A percentile compares a stretch with the other conserved stretches of the same genome.
Conservation (phyloP, 2,113 vertebrate species). For the Pseudorasbora parva region DNA sequence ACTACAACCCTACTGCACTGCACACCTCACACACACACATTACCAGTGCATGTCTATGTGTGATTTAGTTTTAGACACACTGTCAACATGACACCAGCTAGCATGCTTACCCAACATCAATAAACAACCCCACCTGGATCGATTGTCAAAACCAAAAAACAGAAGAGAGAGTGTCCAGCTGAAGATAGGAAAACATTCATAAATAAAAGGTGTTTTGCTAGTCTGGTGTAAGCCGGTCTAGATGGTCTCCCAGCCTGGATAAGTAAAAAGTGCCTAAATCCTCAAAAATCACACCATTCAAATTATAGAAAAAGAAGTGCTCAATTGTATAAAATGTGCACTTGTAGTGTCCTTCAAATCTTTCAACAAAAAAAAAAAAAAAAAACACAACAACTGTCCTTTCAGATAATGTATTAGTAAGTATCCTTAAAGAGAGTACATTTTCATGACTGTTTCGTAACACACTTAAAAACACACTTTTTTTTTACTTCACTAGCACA, state of each 20-base stretch:
- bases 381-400: too few relatives aligned
- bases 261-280: neutral
- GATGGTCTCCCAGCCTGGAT: neutral
- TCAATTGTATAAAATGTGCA: too few relatives aligned
- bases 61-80: slow-evolving; percentile 19
- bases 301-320: too few relatives aligned
- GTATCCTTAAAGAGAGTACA: too few relatives aligned
- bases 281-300: neutral
- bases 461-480: too few relatives aligned
- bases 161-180: neutral
- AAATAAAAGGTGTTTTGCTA: neutral
- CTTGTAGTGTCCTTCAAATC: too few relatives aligned
- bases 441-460: too few relatives aligned
- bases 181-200: neutral
- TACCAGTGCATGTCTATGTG: slow-evolving; percentile 5
- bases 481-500: too few relatives aligned
- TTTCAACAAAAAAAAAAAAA: too few relatives aligned
- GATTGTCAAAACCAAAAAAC: slow-evolving; percentile 39
- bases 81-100: slow-evolving; percentile 39
- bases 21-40: slow-evolving; percentile 25
- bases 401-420: too few relatives aligned
- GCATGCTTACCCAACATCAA: slow-evolving; percentile 32
- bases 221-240: neutral
- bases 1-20: slow-evolving; percentile 36
- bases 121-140: slow-evolving; percentile 43